These are phyloP conservation scores for Pyralis farinalis DNA, from an alignment of 2,888 invertebrate species.

Conservation along the genomic window DNA sequence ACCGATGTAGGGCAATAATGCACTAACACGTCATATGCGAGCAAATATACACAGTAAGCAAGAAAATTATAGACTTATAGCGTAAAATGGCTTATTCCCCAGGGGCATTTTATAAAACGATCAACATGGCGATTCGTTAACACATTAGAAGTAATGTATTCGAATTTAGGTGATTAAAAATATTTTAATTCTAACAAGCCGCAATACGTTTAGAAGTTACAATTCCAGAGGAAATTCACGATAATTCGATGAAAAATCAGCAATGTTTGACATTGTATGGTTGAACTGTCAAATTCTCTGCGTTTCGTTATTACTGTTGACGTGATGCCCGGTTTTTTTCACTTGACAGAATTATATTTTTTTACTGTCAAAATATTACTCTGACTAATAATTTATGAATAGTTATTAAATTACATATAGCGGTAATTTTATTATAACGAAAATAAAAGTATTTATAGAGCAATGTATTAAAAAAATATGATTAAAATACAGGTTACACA, in stretches of 20 bases:
- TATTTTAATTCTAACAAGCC: neutral
- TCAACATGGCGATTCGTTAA: conserved; percentile 9
- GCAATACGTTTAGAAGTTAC: neutral
- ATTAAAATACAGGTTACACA: too few species aligned
- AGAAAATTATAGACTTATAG: conserved; percentile 13
- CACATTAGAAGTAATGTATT: neutral
- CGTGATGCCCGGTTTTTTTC: too few species aligned
- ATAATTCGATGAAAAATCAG: conserved; percentile 9
- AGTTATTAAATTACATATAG: too few species aligned
- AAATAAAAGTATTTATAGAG: too few species aligned
- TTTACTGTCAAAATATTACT: too few species aligned
- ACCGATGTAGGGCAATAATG: conserved; percentile 8
- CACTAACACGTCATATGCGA: conserved; percentile 24
- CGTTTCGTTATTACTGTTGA: too few species aligned
- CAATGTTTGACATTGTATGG: conserved; percentile 15
- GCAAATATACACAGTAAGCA: conserved; percentile 14
- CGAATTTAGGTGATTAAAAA: neutral
- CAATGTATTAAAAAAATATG: too few species aligned
- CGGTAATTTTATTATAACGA: too few species aligned
- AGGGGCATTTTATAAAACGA: conserved; percentile 14
- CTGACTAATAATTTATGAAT: too few species aligned
- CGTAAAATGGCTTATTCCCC: conserved; percentile 24
- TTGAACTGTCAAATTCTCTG: conserved; percentile 6
- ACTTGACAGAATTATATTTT: too few species aligned
- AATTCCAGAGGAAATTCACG: conserved; percentile 3